phyloP scores from a whole-genome alignment of 2,888 invertebrate genomes.

The Papilio elwesi region DNA sequence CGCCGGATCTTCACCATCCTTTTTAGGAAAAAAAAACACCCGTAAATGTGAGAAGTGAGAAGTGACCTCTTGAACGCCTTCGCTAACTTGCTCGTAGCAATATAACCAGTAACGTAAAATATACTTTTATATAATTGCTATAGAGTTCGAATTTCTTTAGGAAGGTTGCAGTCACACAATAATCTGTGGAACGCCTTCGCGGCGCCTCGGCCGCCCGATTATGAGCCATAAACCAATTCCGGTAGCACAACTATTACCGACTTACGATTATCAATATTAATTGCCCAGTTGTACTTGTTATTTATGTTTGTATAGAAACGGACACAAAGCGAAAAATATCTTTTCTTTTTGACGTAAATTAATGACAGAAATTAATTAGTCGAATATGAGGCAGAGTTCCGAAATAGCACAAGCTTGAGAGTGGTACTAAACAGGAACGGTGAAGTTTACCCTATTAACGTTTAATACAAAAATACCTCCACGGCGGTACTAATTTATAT shows the following conservation, averaged over 20 bases:
- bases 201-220: constrained; percentile 76
- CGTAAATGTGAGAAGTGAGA: constrained; percentile 78
- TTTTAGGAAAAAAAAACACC: constrained; percentile 66
- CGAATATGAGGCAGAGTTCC: neutral
- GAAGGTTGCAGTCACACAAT: constrained; percentile 42
- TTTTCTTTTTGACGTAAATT: neutral
- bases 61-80: constrained; percentile 55
- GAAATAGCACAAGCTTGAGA: too few species aligned
- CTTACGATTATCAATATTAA: constrained; percentile 61
- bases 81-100: constrained; percentile 13
- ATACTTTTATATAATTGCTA: constrained; percentile 10
- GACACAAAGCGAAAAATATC: neutral
- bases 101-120: neutral
- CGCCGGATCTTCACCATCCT: constrained; percentile 58
- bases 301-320: constrained; percentile 38
- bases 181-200: constrained; percentile 68
- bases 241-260: constrained; percentile 76
- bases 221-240: constrained; percentile 81
- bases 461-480: too few species aligned
- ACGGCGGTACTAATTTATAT: too few species aligned
- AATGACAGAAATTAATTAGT: neutral
- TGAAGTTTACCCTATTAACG: too few species aligned
- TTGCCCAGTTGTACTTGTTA: constrained; percentile 47
- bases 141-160: constrained; percentile 51
- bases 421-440: too few species aligned